Percentiles rank a stretch among this genome's conserved stretches.
phyloP scores from a whole-genome alignment of 1,140 invertebrate genomes.

The Leucophenga varia region DNA sequence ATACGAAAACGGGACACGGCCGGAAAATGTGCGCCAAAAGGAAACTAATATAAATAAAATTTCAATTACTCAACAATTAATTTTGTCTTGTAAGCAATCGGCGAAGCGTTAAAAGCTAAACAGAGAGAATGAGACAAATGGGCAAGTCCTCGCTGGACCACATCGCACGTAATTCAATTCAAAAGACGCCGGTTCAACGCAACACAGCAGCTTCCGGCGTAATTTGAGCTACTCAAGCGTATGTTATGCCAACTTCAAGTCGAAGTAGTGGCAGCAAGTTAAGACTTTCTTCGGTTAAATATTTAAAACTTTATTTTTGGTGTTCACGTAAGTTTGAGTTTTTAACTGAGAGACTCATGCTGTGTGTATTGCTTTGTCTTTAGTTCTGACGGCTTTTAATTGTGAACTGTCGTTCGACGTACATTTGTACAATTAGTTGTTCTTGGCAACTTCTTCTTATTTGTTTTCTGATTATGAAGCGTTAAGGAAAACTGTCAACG shows the following conservation, averaged over 20 bases:
- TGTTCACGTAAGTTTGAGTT: too few relatives aligned
- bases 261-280: slow-evolving; percentile 24
- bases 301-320: slow-evolving; percentile 45
- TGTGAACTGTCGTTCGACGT: too few relatives aligned
- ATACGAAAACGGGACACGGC: neutral
- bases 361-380: too few relatives aligned
- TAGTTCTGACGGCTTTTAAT: too few relatives aligned
- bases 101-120: slow-evolving; percentile 42
- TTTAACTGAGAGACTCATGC: too few relatives aligned
- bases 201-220: too few relatives aligned
- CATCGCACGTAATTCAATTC: neutral
- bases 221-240: slow-evolving; percentile 29
- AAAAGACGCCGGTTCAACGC: slow-evolving; percentile 2
- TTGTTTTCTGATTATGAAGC: slow-evolving; percentile 57
- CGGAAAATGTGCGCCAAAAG: slow-evolving; percentile 36
- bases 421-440: too few relatives aligned
- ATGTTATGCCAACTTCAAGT: too few relatives aligned
- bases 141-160: neutral
- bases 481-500: slow-evolving; percentile 56
- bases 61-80: slow-evolving; percentile 57
- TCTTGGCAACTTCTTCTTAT: slow-evolving; percentile 51
- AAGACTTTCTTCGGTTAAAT: slow-evolving; percentile 29
- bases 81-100: slow-evolving; percentile 49
- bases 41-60: slow-evolving; percentile 57
- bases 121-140: slow-evolving; percentile 2